Percentiles rank a stretch among this genome's conserved stretches.
Conservation (phyloP, 2,888 invertebrate species). For the Ophion slaviceki region DNA sequence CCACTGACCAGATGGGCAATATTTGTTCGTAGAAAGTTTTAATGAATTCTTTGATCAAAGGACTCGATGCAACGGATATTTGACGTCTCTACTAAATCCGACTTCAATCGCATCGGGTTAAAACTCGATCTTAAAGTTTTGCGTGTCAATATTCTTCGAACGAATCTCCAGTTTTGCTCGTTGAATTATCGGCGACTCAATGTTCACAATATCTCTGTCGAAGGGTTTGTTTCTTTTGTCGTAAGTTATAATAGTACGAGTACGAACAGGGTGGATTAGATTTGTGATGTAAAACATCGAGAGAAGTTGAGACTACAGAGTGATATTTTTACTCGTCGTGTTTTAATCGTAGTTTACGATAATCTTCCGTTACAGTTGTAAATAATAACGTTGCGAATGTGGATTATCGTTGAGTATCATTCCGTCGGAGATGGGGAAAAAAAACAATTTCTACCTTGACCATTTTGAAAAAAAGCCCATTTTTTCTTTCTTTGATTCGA, state of each 20-base stretch:
- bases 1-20: not conserved
- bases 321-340: slow-evolving; percentile 22
- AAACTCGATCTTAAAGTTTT: not conserved
- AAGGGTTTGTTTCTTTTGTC: not conserved
- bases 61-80: no score
- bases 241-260: not conserved
- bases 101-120: not conserved
- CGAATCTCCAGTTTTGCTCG: not conserved
- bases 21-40: not conserved
- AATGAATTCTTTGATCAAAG: no score
- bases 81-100: not conserved
- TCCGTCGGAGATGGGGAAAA: slow-evolving; percentile 29
- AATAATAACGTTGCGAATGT: slow-evolving; percentile 18
- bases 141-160: not conserved
- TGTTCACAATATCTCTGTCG: not conserved
- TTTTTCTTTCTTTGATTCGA: not conserved
- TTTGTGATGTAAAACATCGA: slow-evolving; percentile 23
- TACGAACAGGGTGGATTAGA: not conserved
- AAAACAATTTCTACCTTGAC: not conserved
- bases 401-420: slow-evolving; percentile 18
- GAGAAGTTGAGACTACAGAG: slow-evolving; percentile 30
- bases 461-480: not conserved
- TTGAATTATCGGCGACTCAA: not conserved
- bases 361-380: slow-evolving; percentile 53
- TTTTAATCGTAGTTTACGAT: slow-evolving; percentile 7